Conservation (phyloP, 2,113 vertebrate genomes). For the Rhinolophus sinicus region DNA sequence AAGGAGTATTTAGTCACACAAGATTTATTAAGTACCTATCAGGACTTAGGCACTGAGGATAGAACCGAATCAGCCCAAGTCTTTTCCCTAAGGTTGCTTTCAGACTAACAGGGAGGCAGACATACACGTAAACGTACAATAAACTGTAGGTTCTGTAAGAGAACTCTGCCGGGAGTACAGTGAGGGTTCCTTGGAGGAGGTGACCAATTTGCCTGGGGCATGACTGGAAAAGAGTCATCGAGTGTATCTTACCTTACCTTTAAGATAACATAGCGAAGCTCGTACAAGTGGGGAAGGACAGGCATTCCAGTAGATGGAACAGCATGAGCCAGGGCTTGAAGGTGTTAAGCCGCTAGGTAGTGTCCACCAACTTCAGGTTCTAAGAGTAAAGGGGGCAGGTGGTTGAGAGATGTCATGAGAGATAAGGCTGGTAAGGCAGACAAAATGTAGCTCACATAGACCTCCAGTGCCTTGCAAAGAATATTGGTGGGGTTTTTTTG, state of each 20-base stretch:
- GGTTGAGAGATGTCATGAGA: background rate
- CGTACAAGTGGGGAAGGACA: background rate
- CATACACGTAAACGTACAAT: background rate
- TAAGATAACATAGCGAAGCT: no score
- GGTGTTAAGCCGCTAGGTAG: background rate
- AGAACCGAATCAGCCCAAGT: background rate
- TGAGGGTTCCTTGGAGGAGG: background rate
- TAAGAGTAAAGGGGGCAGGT: background rate
- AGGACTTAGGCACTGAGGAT: background rate
- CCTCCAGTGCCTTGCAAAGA: background rate
- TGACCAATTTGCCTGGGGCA: background rate
- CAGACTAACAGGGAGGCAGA: background rate
- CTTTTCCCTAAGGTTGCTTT: background rate
- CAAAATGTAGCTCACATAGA: background rate
- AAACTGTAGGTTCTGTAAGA: background rate
- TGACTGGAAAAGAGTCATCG: background rate
- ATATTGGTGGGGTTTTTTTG: no score
- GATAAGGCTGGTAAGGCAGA: background rate
- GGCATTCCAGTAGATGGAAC: background rate
- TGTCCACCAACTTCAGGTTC: background rate
- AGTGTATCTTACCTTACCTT: background rate
- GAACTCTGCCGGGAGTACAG: background rate
- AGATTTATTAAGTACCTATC: background rate
- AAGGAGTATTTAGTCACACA: background rate
- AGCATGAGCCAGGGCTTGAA: background rate